These are phyloP conservation scores for Sebastes wilsoni DNA, from an alignment of 2,797 vertebrate genomes.

Conservation along the genomic window DNA sequence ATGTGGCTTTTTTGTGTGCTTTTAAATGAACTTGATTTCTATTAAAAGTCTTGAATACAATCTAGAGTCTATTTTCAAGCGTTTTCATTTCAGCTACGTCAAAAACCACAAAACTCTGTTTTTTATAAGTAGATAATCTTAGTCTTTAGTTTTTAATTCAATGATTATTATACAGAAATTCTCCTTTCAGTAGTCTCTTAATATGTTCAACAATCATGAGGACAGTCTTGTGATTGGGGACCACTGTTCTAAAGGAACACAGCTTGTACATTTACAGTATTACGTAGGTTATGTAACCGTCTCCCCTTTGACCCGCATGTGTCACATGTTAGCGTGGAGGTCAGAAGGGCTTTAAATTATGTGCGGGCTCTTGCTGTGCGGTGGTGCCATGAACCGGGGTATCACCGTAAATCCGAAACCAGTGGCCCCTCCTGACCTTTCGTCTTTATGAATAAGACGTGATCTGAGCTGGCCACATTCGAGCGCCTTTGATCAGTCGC, in stretches of 20 bases:
- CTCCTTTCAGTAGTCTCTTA: neutral
- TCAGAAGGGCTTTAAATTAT: conserved; percentile 31
- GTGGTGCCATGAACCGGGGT: conserved; percentile 50
- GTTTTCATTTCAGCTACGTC: neutral
- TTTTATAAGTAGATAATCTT: neutral
- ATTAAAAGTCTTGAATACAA: neutral
- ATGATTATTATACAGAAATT: too few relatives aligned
- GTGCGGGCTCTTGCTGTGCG: conserved; percentile 42
- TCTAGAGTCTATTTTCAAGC: neutral
- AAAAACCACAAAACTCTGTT: neutral
- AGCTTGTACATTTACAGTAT: neutral
- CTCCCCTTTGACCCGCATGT: conserved; percentile 23
- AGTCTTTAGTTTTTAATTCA: neutral
- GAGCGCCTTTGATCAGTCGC: conserved; percentile 46
- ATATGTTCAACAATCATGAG: neutral
- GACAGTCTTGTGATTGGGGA: conserved; percentile 2
- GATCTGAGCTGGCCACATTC: conserved; percentile 56
- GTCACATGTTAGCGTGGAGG: conserved; percentile 52
- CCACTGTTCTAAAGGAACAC: neutral
- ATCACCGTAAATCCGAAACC: conserved; percentile 66
- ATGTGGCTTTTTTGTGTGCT: neutral
- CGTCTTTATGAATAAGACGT: conserved; percentile 63
- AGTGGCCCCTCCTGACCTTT: conserved; percentile 60
- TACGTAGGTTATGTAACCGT: conserved; percentile 60
- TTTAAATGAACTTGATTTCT: conserved; percentile 8